Percentiles rank a stretch among this genome's conserved stretches.
Conservation (phyloP, 2,888 invertebrate species). For the Drosophila gaucha region DNA sequence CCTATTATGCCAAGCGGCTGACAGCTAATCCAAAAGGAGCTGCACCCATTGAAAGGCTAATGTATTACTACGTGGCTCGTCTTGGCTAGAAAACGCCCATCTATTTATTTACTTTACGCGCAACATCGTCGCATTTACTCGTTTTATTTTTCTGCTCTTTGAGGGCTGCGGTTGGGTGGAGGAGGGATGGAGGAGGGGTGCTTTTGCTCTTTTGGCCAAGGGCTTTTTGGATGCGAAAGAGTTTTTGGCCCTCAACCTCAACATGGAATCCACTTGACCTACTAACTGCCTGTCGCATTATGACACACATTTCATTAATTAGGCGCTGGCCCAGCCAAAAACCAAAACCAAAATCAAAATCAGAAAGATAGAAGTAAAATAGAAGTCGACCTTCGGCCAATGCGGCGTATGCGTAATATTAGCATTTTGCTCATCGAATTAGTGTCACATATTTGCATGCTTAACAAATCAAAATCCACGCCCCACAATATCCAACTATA, state of each 20-base stretch:
- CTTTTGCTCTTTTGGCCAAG: constrained; percentile 48
- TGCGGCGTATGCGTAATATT: constrained; percentile 72
- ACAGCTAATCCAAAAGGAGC: constrained; percentile 36
- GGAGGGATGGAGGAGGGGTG: neutral
- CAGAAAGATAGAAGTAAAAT: neutral
- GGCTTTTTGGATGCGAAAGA: constrained; percentile 50
- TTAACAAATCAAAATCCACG: constrained; percentile 37
- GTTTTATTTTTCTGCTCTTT: constrained; percentile 16
- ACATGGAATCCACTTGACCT: constrained; percentile 73
- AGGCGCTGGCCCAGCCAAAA: constrained; percentile 52
- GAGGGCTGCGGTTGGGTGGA: neutral
- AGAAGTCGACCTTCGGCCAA: constrained; percentile 41
- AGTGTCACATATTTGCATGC: constrained; percentile 57
- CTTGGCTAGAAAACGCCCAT: constrained; percentile 62
- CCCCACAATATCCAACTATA: constrained; percentile 20
- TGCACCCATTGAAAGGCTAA: constrained; percentile 46
- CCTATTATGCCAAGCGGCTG: constrained; percentile 21
- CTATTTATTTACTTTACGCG: constrained; percentile 65
- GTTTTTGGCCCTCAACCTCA: constrained; percentile 69
- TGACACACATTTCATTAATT: constrained; percentile 79
- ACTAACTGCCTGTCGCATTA: constrained; percentile 76
- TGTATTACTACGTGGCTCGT: constrained; percentile 23
- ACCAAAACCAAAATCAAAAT: neutral
- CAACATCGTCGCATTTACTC: constrained; percentile 36
- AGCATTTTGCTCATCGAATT: constrained; percentile 58